phyloP scores from a whole-genome alignment of 2,888 invertebrate species.

The Diarsia mendica region DNA sequence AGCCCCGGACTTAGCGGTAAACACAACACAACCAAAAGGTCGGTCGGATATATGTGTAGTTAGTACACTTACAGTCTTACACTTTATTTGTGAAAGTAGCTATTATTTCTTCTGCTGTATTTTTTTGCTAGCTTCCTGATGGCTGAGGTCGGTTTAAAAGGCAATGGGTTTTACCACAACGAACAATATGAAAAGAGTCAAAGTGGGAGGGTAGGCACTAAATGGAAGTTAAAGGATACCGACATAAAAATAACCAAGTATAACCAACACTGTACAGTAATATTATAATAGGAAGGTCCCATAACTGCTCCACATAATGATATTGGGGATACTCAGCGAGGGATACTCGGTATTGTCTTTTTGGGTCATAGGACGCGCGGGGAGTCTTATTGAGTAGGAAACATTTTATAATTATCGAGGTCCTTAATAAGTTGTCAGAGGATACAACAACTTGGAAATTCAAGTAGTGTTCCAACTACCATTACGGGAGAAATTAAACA shows the following conservation, averaged over 20 bases:
- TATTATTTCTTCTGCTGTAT: slow-evolving; percentile 59
- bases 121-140: slow-evolving; percentile 36
- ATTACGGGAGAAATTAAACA: background rate
- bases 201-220: slow-evolving; percentile 18
- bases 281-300: slow-evolving; percentile 53
- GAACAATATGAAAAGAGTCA: slow-evolving; percentile 28
- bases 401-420: slow-evolving; percentile 55
- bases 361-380: slow-evolving; percentile 47
- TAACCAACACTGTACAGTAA: slow-evolving; percentile 34
- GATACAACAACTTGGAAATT: slow-evolving; percentile 11
- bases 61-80: slow-evolving; percentile 69
- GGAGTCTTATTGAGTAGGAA: slow-evolving; percentile 47
- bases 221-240: slow-evolving; percentile 20
- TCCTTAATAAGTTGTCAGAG: slow-evolving; percentile 18
- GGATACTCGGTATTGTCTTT: slow-evolving; percentile 53
- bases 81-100: slow-evolving; percentile 64
- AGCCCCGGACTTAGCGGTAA: slow-evolving; percentile 73
- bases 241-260: slow-evolving; percentile 41
- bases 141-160: slow-evolving; percentile 19
- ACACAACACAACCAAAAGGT: slow-evolving; percentile 74
- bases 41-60: slow-evolving; percentile 58
- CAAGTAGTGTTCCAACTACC: background rate
- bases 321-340: slow-evolving; percentile 52
- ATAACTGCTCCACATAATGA: slow-evolving; percentile 55
- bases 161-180: slow-evolving; percentile 30